These are phyloP conservation scores for Anoplopoma fimbria DNA, from an alignment of 2,113 vertebrate species.

Conservation along the genomic window DNA sequence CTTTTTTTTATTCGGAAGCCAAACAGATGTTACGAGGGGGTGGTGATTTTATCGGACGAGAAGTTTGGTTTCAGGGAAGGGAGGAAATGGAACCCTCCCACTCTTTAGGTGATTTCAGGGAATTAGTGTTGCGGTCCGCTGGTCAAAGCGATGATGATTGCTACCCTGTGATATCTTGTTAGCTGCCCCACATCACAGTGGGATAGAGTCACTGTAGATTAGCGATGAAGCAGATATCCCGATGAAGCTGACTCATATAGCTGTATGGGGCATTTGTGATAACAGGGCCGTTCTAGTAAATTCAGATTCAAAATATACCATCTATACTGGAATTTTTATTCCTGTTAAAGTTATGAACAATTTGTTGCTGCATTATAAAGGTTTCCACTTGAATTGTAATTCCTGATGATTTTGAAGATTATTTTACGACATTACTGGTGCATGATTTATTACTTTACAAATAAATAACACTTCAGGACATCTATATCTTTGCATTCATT, in stretches of 20 bases:
- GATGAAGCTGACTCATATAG: too few species aligned
- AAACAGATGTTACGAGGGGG: constrained; percentile 76
- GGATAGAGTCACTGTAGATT: neutral
- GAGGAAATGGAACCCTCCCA: constrained; percentile 58
- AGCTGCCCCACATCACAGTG: neutral
- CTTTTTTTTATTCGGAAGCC: constrained; percentile 64
- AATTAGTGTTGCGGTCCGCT: constrained; percentile 37
- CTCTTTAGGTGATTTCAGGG: constrained; percentile 46
- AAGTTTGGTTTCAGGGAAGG: constrained; percentile 60
- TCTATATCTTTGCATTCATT: neutral
- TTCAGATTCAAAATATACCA: too few species aligned
- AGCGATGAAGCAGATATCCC: too few species aligned
- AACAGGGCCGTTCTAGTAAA: too few species aligned
- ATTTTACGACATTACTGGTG: too few species aligned
- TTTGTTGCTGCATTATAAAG: neutral
- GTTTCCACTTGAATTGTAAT: too few species aligned
- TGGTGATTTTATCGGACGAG: constrained; percentile 57
- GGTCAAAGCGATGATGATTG: constrained; percentile 1
- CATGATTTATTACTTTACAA: neutral
- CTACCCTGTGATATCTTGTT: constrained; percentile 22
- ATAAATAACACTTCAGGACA: neutral
- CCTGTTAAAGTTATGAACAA: too few species aligned
- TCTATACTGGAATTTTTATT: neutral
- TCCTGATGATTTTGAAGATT: too few species aligned
- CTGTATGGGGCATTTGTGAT: too few species aligned